A percentile compares a stretch with the other conserved stretches of the same genome.
Conservation (phyloP, 35 echinoderm and acorn worm genomes). For the Strongylocentrotus purpuratus region DNA sequence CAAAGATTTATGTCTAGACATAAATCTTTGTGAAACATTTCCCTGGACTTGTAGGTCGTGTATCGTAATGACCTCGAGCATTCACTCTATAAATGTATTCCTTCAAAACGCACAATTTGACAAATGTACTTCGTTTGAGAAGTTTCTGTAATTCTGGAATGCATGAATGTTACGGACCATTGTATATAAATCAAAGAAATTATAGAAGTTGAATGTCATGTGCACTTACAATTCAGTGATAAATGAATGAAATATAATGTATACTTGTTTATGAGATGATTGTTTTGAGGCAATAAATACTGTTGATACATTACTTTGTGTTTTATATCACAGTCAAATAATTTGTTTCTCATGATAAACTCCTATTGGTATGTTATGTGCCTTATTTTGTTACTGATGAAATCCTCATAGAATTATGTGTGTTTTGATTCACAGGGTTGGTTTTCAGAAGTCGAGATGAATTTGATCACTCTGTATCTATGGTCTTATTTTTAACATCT, state of each 20-base stretch:
- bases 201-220: not conserved
- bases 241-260: not conserved
- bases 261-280: not conserved
- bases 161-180: not conserved
- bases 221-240: not conserved
- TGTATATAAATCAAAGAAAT: constrained; percentile 14
- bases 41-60: too few relatives aligned
- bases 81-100: not conserved
- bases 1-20: too few relatives aligned
- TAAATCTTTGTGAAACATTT: too few relatives aligned
- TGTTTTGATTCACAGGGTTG: too few relatives aligned
- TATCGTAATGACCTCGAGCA: too few relatives aligned
- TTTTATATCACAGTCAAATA: not conserved
- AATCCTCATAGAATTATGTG: too few relatives aligned
- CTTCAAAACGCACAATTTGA: not conserved
- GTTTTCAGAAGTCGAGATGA: too few relatives aligned
- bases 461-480: too few relatives aligned
- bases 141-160: not conserved
- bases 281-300: not conserved
- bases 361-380: too few relatives aligned
- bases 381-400: too few relatives aligned
- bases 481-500: too few relatives aligned
- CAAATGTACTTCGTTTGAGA: not conserved
- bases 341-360: too few relatives aligned
- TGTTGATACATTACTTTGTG: not conserved